Evolutionary conservation across 2,113 vertebrate species (phyloP).

Genomic region (Pungitius pungitius): DNA sequence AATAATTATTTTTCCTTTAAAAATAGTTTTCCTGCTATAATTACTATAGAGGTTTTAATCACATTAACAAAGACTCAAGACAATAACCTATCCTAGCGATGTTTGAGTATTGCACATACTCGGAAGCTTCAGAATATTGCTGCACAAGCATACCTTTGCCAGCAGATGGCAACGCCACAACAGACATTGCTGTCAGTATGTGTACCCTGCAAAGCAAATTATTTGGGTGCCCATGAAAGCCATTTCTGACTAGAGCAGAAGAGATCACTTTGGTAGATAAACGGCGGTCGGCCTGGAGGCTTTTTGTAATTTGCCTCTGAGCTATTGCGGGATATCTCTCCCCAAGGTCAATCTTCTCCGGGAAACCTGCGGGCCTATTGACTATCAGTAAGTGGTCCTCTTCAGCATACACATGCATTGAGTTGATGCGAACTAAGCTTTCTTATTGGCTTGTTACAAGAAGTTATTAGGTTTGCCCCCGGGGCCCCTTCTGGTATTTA

Average conservation of each 20-base stretch:
- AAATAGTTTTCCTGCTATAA: too few species aligned
- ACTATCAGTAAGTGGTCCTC: slow-evolving; percentile 21
- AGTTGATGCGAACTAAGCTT: slow-evolving; percentile 36
- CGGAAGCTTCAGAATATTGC: not conserved
- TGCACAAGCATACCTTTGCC: slow-evolving; percentile 28
- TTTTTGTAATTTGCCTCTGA: slow-evolving; percentile 38
- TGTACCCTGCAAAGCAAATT: not conserved
- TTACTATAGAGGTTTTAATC: too few species aligned
- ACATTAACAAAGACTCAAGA: not conserved
- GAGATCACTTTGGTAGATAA: slow-evolving; percentile 26
- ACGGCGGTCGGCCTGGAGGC: not conserved
- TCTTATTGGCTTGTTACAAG: slow-evolving; percentile 66
- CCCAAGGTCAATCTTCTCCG: slow-evolving; percentile 31
- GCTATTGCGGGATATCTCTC: slow-evolving; percentile 20
- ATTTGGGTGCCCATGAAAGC: slow-evolving; percentile 12
- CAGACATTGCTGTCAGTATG: not conserved
- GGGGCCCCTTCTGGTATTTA: slow-evolving; percentile 67
- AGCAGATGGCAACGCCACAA: slow-evolving; percentile 57
- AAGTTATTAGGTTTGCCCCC: slow-evolving; percentile 69
- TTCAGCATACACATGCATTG: slow-evolving; percentile 39
- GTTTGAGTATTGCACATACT: not conserved
- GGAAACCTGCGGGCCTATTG: slow-evolving; percentile 4
- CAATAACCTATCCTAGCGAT: not conserved
- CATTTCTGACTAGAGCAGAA: slow-evolving; percentile 15
- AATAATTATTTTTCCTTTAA: too few species aligned